These are phyloP conservation scores for Steatocranus sp. DNA, from an alignment of 2,797 vertebrate genomes.

Conservation along the genomic window DNA sequence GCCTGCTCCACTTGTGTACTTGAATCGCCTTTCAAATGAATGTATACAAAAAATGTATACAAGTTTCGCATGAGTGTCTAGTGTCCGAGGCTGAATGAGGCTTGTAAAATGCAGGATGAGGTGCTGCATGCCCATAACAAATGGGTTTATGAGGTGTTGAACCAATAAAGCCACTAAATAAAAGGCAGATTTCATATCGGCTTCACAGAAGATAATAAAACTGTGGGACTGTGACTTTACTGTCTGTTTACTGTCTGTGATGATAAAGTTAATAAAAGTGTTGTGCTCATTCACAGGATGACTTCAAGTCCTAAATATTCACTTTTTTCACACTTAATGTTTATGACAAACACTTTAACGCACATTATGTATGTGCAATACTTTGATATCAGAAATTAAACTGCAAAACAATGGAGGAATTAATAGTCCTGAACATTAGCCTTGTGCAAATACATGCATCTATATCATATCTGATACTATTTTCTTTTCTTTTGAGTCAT, in stretches of 20 bases:
- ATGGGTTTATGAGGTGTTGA: slow-evolving; percentile 10
- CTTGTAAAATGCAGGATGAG: not conserved
- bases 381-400: not conserved
- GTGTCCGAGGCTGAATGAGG: not conserved
- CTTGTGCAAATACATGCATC: not conserved
- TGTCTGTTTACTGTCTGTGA: slow-evolving; percentile 45
- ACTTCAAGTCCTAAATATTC: not conserved
- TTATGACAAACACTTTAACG: not conserved
- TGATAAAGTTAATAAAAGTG: slow-evolving; percentile 26
- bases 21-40: not conserved
- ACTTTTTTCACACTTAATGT: not conserved
- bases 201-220: not conserved
- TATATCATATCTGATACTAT: not conserved
- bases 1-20: slow-evolving; percentile 1
- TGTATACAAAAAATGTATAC: slow-evolving; percentile 9
- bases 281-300: not conserved
- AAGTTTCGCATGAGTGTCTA: slow-evolving; percentile 11
- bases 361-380: not conserved
- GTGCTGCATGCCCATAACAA: slow-evolving; percentile 13
- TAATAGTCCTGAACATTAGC: not conserved
- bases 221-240: slow-evolving; percentile 20
- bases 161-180: not conserved
- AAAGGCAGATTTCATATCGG: not conserved
- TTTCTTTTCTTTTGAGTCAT: not conserved
- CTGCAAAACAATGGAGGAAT: not conserved